Conservation (phyloP, 64 coral and sea anemone genomes). For the Astreopora myriophthalma region DNA sequence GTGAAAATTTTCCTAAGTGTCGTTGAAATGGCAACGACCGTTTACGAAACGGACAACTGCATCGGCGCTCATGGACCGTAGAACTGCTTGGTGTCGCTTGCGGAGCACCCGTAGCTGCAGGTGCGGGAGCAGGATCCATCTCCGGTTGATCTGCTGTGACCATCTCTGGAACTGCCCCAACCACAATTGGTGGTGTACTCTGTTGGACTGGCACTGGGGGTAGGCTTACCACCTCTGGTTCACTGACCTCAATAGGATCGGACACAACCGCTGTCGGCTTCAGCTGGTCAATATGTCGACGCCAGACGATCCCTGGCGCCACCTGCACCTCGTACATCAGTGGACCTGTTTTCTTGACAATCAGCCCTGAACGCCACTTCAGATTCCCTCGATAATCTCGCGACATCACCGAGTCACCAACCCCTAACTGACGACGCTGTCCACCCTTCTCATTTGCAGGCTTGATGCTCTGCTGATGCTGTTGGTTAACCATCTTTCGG, state of each 20-base stretch:
- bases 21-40: no score
- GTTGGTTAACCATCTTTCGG: conserved; percentile 57
- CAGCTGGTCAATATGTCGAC: conserved; percentile 71
- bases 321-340: conserved; percentile 52
- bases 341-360: conserved; percentile 51
- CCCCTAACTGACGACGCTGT: conserved; percentile 7
- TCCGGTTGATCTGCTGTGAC: not conserved
- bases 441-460: conserved; percentile 27
- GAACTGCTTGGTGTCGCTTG: conserved; percentile 7
- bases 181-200: no score
- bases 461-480: conserved; percentile 44
- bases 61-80: conserved; percentile 41
- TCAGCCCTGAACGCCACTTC: conserved; percentile 58
- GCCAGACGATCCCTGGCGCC: conserved; percentile 36
- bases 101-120: not conserved
- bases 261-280: conserved; percentile 12
- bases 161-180: no score
- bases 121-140: conserved; percentile 1
- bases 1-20: no score
- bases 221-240: not conserved
- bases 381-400: conserved; percentile 48
- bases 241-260: not conserved
- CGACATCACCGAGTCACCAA: conserved; percentile 53
- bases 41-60: no score
- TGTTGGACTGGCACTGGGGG: no score